Evolutionary conservation across 2,113 vertebrate genomes (phyloP).

Genomic region (Xenus cinereus): DNA sequence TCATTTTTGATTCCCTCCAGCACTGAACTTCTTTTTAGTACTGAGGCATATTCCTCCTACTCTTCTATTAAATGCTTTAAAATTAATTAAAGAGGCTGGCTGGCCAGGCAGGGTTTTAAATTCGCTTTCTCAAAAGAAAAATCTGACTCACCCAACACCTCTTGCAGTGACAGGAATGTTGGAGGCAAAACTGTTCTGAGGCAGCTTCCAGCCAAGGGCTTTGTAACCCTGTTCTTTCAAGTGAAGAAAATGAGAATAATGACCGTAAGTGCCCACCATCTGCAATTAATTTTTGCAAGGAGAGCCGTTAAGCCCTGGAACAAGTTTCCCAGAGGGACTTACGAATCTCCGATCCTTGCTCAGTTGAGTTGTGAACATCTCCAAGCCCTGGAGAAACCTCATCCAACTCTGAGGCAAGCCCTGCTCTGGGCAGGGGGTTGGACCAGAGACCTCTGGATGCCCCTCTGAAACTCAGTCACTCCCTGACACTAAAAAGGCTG

Average conservation of each 20-base stretch:
- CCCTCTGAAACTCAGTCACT: not conserved
- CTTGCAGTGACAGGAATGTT: fast-evolving
- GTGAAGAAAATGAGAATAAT: not conserved
- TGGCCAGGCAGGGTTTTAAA: constrained; percentile 11
- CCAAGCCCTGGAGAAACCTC: not conserved
- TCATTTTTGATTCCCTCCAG: constrained; percentile 19
- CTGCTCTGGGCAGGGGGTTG: not conserved
- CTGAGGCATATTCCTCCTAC: not conserved
- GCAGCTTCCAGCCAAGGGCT: not conserved
- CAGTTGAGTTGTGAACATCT: not conserved
- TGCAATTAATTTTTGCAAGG: not conserved
- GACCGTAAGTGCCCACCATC: not conserved
- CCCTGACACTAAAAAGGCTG: not conserved
- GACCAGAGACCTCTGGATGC: not conserved
- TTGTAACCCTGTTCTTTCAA: not conserved
- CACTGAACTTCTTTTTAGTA: not conserved
- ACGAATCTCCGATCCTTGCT: not conserved
- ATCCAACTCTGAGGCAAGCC: not conserved
- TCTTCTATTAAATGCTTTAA: constrained; percentile 27
- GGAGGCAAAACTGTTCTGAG: not conserved
- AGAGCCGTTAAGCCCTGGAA: not conserved
- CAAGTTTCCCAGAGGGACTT: not conserved
- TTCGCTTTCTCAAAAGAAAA: not conserved
- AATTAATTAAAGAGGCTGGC: constrained; percentile 34
- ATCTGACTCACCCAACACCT: not conserved